Conservation (phyloP, 1,140 invertebrate genomes). For the Mylabris phalerata region DNA sequence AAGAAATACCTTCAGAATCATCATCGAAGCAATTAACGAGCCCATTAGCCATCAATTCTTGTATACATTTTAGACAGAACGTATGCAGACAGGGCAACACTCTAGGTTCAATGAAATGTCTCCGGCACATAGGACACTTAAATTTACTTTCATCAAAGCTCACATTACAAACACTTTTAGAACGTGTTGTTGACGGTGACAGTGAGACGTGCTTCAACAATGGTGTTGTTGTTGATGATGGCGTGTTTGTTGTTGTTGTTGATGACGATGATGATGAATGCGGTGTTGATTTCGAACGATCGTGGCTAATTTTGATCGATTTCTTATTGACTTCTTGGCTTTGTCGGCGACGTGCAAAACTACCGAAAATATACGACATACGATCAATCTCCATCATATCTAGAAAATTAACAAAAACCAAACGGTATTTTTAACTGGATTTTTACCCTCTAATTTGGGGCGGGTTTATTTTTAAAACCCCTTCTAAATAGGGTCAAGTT, state of each 20-base stretch:
- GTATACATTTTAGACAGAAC: conserved; percentile 51
- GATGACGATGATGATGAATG: conserved; percentile 18
- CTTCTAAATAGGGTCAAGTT: too few relatives aligned
- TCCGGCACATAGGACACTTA: conserved; percentile 46
- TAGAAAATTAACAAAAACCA: too few relatives aligned
- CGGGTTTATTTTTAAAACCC: too few relatives aligned
- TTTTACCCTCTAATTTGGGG: too few relatives aligned
- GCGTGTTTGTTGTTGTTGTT: neutral
- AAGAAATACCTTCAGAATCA: conserved; percentile 34
- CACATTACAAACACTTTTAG: conserved; percentile 24
- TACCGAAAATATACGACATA: conserved; percentile 53
- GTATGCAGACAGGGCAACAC: conserved; percentile 52
- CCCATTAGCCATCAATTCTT: conserved; percentile 39
- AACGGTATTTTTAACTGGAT: too few relatives aligned
- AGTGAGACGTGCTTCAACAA: too few relatives aligned
- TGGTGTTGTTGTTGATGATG: too few relatives aligned
- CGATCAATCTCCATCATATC: conserved; percentile 50
- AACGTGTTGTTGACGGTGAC: conserved; percentile 5
- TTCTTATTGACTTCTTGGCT: conserved; percentile 29
- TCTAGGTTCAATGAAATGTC: conserved; percentile 47
- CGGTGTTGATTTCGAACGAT: conserved; percentile 30
- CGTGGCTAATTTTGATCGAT: conserved; percentile 29
- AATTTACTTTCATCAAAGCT: conserved; percentile 32
- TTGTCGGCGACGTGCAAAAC: conserved; percentile 49
- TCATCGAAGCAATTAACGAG: conserved; percentile 37